Percentiles rank a stretch among this genome's conserved stretches.
Conservation (phyloP, 2,797 vertebrate genomes). For the Merluccius polli region DNA sequence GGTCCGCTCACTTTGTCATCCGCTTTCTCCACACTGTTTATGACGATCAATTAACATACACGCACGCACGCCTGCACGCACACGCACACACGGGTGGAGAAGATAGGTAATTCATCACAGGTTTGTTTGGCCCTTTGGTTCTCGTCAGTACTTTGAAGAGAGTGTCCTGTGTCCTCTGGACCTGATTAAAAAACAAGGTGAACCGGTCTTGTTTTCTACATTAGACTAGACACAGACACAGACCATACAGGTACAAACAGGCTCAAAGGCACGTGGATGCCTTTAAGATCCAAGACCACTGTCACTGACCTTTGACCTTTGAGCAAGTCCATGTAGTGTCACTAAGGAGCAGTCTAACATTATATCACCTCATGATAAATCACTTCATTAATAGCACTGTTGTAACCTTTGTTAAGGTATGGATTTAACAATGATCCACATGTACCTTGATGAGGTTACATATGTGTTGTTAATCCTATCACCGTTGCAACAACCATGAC, state of each 20-base stretch:
- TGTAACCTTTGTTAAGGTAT: no score
- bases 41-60: conserved; percentile 55
- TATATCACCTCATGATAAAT: not conserved
- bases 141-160: not conserved
- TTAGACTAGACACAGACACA: not conserved
- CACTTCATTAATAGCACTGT: no score
- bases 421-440: not conserved
- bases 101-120: no score
- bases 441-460: not conserved
- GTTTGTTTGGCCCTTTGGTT: not conserved
- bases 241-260: not conserved
- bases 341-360: not conserved
- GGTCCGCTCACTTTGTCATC: conserved; percentile 48
- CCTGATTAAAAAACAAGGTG: no score
- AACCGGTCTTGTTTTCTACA: no score
- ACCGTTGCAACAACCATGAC: not conserved
- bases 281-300: not conserved
- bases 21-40: conserved; percentile 44
- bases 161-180: no score
- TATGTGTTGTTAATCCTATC: not conserved
- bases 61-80: no score
- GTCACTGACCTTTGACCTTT: not conserved
- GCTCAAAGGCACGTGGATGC: not conserved
- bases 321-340: not conserved
- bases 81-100: no score